Conservation (phyloP, 2,797 vertebrate genomes). For the Mallotus villosus region DNA sequence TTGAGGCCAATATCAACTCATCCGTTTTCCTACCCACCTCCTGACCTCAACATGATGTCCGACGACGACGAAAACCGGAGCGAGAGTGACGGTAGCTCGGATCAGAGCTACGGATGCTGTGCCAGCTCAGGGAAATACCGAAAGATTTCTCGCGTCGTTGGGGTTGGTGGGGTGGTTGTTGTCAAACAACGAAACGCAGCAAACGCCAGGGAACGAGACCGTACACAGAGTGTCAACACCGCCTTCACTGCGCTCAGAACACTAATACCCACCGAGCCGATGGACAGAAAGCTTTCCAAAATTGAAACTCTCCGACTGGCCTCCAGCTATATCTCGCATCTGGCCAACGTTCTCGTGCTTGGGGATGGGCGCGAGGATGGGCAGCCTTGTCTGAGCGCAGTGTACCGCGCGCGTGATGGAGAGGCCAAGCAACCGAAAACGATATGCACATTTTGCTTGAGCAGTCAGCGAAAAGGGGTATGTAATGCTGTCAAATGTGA, state of each 20-base stretch:
- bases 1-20: constrained; percentile 82
- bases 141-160: constrained; percentile 55
- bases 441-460: constrained; percentile 93
- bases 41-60: constrained; percentile 77
- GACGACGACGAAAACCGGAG: constrained; percentile 80
- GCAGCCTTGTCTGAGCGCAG: constrained; percentile 82
- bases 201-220: constrained; percentile 85
- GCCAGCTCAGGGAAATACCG: constrained; percentile 61
- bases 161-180: constrained; percentile 68
- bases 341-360: constrained; percentile 85
- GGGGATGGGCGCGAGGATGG: constrained; percentile 81
- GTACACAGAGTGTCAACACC: constrained; percentile 89
- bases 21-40: constrained; percentile 75
- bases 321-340: constrained; percentile 89
- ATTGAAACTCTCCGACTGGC: constrained; percentile 89
- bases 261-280: constrained; percentile 88
- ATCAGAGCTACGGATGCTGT: constrained; percentile 82
- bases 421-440: constrained; percentile 78
- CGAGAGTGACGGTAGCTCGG: constrained; percentile 85
- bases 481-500: constrained; percentile 30
- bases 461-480: constrained; percentile 89
- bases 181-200: constrained; percentile 84
- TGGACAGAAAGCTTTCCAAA: constrained; percentile 88
- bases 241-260: constrained; percentile 87
- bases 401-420: constrained; percentile 69